Base-by-base conservation (phyloP, 2,113 vertebrate species). In the Azemiops feae region DNA sequence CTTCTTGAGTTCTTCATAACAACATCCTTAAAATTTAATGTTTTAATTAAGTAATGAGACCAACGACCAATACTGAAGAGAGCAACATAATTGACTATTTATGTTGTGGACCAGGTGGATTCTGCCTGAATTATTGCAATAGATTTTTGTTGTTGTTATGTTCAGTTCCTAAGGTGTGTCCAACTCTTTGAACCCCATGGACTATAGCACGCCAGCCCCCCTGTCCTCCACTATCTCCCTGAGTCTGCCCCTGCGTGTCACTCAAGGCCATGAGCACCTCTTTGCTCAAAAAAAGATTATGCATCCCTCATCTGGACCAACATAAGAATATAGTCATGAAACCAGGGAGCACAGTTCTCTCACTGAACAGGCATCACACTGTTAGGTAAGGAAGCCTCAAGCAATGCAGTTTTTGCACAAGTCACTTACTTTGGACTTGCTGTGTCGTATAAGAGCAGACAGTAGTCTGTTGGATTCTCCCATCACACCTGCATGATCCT, bases 401-500 rank as follows among this genome's bases (percentile, higher is more conserved):
- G 45, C 47, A 30, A n/a, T 23, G 1, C 34, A 55, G 12, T 69
- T 96, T 92, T 53, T 88, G 1, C 18, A 52, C 55, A 54, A 11
- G 45, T 89, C 69, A 97, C 98, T 97, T 96, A 99, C 99, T 99
- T 99, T 99, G 94, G 99, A 99, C 98, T 99, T 99, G 98, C 99
- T 99, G 97, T 99, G 99, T 93, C 99, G 98, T 94, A 99, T 99
- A 91, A 99, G 98, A 1, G 99, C 99, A 0, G 99, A 99, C 34
- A 99, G 98, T 52, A 99, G 98, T 96, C 99, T 97, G 98, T 99
- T 99, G 55, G 99, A 99, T 97, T 99, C 99, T 47, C 99, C 99
- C 99, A 99, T 99, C 95, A 99, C 99, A 27, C 99, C 99, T 0
- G 99, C 99, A 0, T 99, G 99, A 92, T 99, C 99, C 97, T 99